A percentile compares a stretch with the other conserved stretches of the same genome.
These are phyloP conservation scores for Trypoxylon attenuatum DNA, from an alignment of 2,888 invertebrate genomes.

Conservation along the genomic window DNA sequence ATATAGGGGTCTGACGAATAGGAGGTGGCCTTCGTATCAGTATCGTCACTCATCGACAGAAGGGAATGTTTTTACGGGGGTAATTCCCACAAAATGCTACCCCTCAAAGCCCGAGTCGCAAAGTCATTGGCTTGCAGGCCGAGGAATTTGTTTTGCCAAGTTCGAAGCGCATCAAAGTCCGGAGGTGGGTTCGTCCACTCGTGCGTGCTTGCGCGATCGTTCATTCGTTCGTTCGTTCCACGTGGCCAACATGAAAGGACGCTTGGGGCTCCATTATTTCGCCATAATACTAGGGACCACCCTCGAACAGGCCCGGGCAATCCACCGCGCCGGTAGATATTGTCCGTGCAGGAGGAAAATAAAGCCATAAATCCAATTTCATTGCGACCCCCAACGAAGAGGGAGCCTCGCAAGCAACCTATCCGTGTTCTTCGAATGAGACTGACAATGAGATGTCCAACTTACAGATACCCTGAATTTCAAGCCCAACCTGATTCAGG, in stretches of 20 bases:
- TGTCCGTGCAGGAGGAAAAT: conserved; percentile 53
- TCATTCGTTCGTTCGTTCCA: conserved; percentile 17
- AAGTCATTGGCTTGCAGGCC: background rate
- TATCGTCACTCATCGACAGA: no score
- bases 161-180: conserved; percentile 19
- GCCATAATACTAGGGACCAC: conserved; percentile 40
- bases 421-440: no score
- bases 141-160: conserved; percentile 25
- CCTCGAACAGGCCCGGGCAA: conserved; percentile 36
- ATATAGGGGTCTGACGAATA: no score
- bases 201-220: no score
- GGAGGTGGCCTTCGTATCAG: background rate
- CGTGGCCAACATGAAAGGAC: conserved; percentile 40
- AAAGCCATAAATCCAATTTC: conserved; percentile 58
- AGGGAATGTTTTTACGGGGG: background rate
- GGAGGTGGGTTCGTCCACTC: background rate
- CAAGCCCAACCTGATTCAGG: no score
- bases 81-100: background rate
- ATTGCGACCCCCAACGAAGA: conserved; percentile 15
- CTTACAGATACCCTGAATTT: no score
- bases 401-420: background rate
- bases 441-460: no score
- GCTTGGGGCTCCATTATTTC: conserved; percentile 50
- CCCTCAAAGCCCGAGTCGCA: background rate
- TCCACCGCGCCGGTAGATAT: conserved; percentile 52